Evolutionary conservation across 2,888 invertebrate species (phyloP), one percentile per base, ranked within the genome.

Genomic region (Hydropsyche betteni): DNA sequence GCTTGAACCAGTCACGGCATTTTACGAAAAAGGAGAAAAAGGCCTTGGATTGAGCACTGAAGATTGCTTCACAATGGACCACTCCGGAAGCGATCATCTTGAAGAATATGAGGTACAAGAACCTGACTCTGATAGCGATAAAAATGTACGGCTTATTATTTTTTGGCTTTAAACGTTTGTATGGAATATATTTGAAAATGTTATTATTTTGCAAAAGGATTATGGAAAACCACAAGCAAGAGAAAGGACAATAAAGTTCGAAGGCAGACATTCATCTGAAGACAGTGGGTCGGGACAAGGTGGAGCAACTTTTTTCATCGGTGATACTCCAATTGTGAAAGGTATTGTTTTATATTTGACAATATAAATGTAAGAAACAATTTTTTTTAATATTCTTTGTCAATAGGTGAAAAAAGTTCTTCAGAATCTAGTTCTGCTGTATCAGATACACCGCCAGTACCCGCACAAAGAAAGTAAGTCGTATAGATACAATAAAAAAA

Each of bases 1-100:
- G 33, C 84, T 92, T 81, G 92, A 92, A 82, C 90, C 90, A 10
- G 82, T 87, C 69, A 88, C 87, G 0, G 84, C 88, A 0, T 85
- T 87, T 4, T 86, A 87, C 78, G 84, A 87, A 83, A 88, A 89
- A 81, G 80, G 81, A 12, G 83, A 78, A 55, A 68, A 68, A 50
- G 75, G 76, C 14, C 61, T 79, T n/a, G 74, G 76, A 14, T 73
- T 78, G 10, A 86, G 87, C 74, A 80, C 86, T 33, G 88, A 86
- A 75, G 87, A 87, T 76, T 86, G 85, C 77, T 79, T 79, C 53
- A 79, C 79, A 36, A 78, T 78, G 76, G 80, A 78, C 50, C 75
- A 80, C 55, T 85, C 87, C 2, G 85, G 84, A 0, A 86, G 87
- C 76, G 87, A 88, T 80, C 87, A 86, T 70, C 84, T 74, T 10